Evolutionary conservation across 2,888 invertebrate genomes (phyloP), one percentile per base, ranked within the genome.

Genomic region (Phalangium opilio): DNA sequence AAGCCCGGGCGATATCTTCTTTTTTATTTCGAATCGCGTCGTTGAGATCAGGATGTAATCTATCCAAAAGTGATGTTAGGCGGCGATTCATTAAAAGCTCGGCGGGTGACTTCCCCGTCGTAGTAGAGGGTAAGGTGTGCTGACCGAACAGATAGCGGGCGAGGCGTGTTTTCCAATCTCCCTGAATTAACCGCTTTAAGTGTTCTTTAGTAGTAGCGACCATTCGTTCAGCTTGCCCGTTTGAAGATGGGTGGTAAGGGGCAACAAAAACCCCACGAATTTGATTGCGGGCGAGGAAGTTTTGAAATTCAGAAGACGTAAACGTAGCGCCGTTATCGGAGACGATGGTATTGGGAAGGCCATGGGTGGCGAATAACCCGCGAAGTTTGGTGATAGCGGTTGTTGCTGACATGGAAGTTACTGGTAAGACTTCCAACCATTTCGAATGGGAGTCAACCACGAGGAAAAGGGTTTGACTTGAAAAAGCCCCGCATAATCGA

Each of bases 321-420:
- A 62, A 61, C 12, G 50, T 49, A 14, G 58, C 49, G 7, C 55
- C 57, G 49, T 61, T 60, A 46, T 61, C 61, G 7, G 55, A 52
- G 0, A 58, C 59, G 3, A 60, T 33, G 7, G 42, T 48, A 27
- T 55, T 54, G 3, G 59, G 60, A 12, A 61, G 35, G 4, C 61
- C 58, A 47, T 54, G 51, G 2, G 50, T 48, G 1, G 56, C 52
- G 42, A 59, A 56, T 10, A 58, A 14, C 11, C 35, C 21, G 18
- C 53, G 33, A 2, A 60, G 43, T 12, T 39, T 45, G 14, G 42
- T 43, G 8, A 57, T 54, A 10, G 55, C 41, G 4, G 48, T 41
- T 8, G 50, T 55, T 1, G 51, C 50, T 7, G 48, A 8, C 19
- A 19, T n/a, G n/a, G n/a, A n/a, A n/a, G n/a, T n/a, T n/a, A n/a